These are phyloP conservation scores for Gymnoscopelus braueri DNA, from an alignment of 2,797 vertebrate genomes.

Conservation along the genomic window DNA sequence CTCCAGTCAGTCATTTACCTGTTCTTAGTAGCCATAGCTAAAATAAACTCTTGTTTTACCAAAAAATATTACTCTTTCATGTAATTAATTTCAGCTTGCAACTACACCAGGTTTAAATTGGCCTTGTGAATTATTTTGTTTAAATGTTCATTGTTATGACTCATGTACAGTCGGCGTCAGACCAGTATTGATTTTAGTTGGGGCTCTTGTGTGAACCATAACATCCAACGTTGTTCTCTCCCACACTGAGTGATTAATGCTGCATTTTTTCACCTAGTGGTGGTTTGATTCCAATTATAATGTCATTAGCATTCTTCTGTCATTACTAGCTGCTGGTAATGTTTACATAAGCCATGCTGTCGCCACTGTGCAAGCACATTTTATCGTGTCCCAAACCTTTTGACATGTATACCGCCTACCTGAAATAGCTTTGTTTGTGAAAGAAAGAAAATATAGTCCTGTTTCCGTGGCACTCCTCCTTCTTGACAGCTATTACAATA, in stretches of 20 bases:
- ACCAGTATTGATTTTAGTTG: not conserved
- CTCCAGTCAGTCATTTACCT: too few relatives aligned
- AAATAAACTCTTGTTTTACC: too few relatives aligned
- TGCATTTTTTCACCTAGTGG: slow-evolving; percentile 32
- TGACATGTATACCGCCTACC: slow-evolving; percentile 85
- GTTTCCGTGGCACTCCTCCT: slow-evolving; percentile 56
- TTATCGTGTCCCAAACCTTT: slow-evolving; percentile 83
- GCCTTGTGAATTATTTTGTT: too few relatives aligned
- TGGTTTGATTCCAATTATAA: slow-evolving; percentile 75
- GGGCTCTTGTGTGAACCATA: not conserved
- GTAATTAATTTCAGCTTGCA: too few relatives aligned
- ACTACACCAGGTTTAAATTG: too few relatives aligned
- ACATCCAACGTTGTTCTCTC: not conserved
- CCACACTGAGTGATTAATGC: slow-evolving; percentile 35
- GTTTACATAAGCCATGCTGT: slow-evolving; percentile 84
- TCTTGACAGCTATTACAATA: not conserved
- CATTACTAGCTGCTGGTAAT: slow-evolving; percentile 76
- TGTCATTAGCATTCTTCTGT: slow-evolving; percentile 83
- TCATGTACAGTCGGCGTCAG: not conserved
- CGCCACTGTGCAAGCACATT: slow-evolving; percentile 84
- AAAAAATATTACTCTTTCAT: too few relatives aligned
- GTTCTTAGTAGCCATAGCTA: too few relatives aligned
- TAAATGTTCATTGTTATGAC: not conserved
- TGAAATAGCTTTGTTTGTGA: slow-evolving; percentile 83
- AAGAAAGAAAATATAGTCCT: slow-evolving; percentile 77